Evolutionary conservation across 2,113 vertebrate genomes (phyloP).

Genomic region (Pontoporia blainvillei): DNA sequence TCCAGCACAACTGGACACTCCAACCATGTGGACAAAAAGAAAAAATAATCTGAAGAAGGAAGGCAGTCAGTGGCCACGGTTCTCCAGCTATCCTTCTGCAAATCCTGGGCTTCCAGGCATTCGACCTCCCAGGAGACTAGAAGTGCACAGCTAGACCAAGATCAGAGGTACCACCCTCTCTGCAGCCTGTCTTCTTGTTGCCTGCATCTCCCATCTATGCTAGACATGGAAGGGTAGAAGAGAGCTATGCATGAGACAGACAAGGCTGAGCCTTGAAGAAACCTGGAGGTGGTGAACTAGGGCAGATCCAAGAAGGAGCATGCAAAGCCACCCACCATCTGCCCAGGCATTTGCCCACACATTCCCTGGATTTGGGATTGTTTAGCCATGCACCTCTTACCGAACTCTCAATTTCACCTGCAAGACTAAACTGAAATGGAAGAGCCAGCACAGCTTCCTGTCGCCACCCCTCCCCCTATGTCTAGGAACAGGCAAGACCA

Average conservation of each 20-base stretch:
- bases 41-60: not conserved
- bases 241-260: not conserved
- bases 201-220: not conserved
- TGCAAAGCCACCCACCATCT: not conserved
- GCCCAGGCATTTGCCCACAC: not conserved
- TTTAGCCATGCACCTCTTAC: not conserved
- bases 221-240: not conserved
- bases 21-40: not conserved
- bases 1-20: not conserved
- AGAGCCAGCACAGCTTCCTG: conserved; percentile 24
- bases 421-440: not conserved
- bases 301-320: not conserved
- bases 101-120: not conserved
- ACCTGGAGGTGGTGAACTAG: not conserved
- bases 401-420: not conserved
- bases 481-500: not conserved
- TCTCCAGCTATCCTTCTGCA: not conserved
- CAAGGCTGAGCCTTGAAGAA: conserved; percentile 15
- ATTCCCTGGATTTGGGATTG: not conserved
- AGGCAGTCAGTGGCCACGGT: not conserved
- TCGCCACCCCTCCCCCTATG: not conserved
- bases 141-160: rapidly evolving
- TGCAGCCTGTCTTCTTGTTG: not conserved
- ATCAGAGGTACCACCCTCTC: not conserved
- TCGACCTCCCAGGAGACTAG: not conserved